These are phyloP conservation scores for Passer montanus DNA, from an alignment of 2,113 vertebrate species.

Conservation along the genomic window DNA sequence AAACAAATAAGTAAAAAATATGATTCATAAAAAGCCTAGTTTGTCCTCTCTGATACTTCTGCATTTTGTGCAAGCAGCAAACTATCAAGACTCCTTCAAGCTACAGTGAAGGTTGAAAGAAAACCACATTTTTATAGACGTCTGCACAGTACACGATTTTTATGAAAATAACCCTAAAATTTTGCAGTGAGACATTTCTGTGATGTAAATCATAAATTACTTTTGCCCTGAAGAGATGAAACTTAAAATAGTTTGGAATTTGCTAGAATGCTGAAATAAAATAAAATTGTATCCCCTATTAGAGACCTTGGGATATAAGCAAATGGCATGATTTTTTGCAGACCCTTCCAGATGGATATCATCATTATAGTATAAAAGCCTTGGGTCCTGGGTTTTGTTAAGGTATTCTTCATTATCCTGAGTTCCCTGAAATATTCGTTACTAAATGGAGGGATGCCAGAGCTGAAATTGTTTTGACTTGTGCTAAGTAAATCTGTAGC, in stretches of 20 bases:
- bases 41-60: neutral
- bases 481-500: neutral
- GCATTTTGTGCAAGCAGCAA: neutral
- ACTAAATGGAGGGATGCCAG: neutral
- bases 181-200: neutral
- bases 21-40: neutral
- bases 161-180: neutral
- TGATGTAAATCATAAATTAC: neutral
- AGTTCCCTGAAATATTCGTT: neutral
- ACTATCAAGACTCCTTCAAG: neutral
- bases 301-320: neutral
- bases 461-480: neutral
- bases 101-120: neutral
- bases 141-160: accelerated
- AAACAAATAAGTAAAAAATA: neutral
- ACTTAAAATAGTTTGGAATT: neutral
- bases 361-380: neutral
- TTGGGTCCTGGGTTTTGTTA: neutral
- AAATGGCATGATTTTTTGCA: neutral
- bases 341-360: neutral
- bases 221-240: neutral
- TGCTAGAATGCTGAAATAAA: neutral
- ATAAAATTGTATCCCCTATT: neutral
- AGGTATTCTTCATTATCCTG: neutral
- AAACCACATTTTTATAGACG: neutral